A percentile compares a stretch with the other conserved stretches of the same genome.
phyloP scores from a whole-genome alignment of 2,797 vertebrate genomes.

The Salarias fasciatus region DNA sequence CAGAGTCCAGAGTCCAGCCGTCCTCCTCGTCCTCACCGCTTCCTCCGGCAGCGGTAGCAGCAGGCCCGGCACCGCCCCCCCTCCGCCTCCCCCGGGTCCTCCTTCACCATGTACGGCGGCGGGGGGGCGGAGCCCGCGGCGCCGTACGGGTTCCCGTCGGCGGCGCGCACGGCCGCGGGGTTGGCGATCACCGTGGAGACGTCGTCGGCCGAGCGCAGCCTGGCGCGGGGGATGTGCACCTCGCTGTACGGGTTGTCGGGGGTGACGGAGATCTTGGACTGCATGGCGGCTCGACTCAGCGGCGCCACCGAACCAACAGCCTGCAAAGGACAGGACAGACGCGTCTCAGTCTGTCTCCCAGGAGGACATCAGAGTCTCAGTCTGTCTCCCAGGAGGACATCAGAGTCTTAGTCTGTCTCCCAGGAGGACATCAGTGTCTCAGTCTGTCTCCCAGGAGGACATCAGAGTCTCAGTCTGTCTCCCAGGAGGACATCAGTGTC shows the following conservation, averaged over 20 bases:
- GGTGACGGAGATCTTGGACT: conserved; percentile 68
- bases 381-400: too few relatives aligned
- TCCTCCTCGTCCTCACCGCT: too few relatives aligned
- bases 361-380: too few relatives aligned
- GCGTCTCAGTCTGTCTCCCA: too few relatives aligned
- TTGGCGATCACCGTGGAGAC: conserved; percentile 77
- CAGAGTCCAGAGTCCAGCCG: too few relatives aligned
- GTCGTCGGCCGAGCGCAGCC: conserved; percentile 71
- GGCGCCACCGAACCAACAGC: neutral
- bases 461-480: too few relatives aligned
- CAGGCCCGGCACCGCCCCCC: conserved; percentile 67
- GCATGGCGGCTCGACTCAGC: conserved; percentile 44
- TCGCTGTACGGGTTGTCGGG: conserved; percentile 87
- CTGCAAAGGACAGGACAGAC: too few relatives aligned
- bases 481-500: too few relatives aligned
- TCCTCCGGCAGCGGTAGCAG: conserved; percentile 77
- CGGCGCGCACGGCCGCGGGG: conserved; percentile 57
- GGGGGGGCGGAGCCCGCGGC: conserved; percentile 32
- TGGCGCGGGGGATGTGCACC: conserved; percentile 86
- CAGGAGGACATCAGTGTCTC: too few relatives aligned
- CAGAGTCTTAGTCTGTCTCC: too few relatives aligned
- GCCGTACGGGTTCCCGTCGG: conserved; percentile 42
- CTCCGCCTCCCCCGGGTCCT: conserved; percentile 34
- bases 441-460: too few relatives aligned
- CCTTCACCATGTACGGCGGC: conserved; percentile 68